Conservation (phyloP, 2,797 vertebrate genomes). For the Corythornis leucogaster region DNA sequence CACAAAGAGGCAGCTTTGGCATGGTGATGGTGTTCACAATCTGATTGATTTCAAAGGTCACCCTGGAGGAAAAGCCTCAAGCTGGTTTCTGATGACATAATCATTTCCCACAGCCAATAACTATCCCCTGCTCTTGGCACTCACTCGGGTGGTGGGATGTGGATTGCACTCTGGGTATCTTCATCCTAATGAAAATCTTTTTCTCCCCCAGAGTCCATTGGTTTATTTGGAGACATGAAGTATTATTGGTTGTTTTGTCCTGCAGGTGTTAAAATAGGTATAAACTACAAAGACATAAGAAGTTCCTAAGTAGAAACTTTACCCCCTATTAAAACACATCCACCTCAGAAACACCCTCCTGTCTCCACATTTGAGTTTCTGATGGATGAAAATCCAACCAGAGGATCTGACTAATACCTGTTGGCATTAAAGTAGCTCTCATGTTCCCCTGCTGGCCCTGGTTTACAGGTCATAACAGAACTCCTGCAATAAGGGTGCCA, state of each 20-base stretch:
- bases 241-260: not conserved
- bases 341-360: not conserved
- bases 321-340: not conserved
- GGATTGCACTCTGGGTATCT: conserved; percentile 17
- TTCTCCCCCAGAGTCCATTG: conserved; percentile 9
- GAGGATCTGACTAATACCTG: not conserved
- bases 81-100: conserved; percentile 30
- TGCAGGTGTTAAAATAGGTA: not conserved
- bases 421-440: not conserved
- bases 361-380: not conserved
- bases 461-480: not conserved
- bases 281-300: not conserved
- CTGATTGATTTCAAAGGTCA: conserved; percentile 54
- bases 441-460: not conserved
- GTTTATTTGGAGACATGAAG: not conserved
- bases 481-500: not conserved
- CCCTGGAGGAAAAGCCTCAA: conserved; percentile 40
- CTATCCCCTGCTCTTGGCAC: conserved; percentile 44
- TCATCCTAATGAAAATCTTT: conserved; percentile 8
- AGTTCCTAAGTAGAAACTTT: not conserved
- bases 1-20: not conserved
- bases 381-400: not conserved
- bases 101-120: not conserved
- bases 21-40: not conserved
- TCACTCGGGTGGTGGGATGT: not conserved